Evolutionary conservation across 2,888 invertebrate species (phyloP).

Genomic region (Lithophane ornitopus): DNA sequence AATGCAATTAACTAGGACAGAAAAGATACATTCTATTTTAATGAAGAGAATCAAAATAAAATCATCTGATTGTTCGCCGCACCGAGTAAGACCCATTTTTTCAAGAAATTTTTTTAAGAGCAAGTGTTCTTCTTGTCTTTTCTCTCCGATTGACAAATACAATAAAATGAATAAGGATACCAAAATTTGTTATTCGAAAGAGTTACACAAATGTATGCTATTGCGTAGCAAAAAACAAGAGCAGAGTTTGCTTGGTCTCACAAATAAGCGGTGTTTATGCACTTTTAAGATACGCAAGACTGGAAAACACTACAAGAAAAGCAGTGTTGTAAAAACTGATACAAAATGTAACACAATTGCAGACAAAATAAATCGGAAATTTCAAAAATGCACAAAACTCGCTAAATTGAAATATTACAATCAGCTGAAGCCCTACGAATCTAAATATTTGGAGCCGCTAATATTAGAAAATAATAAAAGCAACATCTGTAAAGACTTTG

Average conservation of each 20-base stretch:
- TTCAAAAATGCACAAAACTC: background rate
- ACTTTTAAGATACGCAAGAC: slow-evolving; percentile 24
- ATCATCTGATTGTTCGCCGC: background rate
- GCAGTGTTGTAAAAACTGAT: slow-evolving; percentile 13
- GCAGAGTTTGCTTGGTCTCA: slow-evolving; percentile 2
- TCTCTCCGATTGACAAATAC: slow-evolving; percentile 2
- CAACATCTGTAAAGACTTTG: background rate
- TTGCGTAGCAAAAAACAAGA: slow-evolving; percentile 8
- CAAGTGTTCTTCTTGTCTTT: background rate
- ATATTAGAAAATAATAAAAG: slow-evolving; percentile 18
- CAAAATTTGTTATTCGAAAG: background rate
- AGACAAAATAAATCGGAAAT: background rate
- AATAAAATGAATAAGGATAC: slow-evolving; percentile 1
- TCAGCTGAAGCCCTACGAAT: background rate
- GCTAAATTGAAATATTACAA: slow-evolving; percentile 1
- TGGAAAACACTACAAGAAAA: slow-evolving; percentile 9
- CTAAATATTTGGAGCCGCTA: slow-evolving; percentile 9
- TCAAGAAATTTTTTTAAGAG: background rate
- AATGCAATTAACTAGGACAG: slow-evolving; percentile 58
- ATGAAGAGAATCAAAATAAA: slow-evolving; percentile 18
- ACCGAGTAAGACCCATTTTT: slow-evolving; percentile 3
- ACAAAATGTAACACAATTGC: slow-evolving; percentile 1
- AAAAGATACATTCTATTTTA: slow-evolving; percentile 67
- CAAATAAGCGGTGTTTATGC: slow-evolving; percentile 21
- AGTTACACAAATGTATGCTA: background rate